Base-by-base conservation (phyloP, 2,888 invertebrate species). In the Rhingia rostrata region DNA sequence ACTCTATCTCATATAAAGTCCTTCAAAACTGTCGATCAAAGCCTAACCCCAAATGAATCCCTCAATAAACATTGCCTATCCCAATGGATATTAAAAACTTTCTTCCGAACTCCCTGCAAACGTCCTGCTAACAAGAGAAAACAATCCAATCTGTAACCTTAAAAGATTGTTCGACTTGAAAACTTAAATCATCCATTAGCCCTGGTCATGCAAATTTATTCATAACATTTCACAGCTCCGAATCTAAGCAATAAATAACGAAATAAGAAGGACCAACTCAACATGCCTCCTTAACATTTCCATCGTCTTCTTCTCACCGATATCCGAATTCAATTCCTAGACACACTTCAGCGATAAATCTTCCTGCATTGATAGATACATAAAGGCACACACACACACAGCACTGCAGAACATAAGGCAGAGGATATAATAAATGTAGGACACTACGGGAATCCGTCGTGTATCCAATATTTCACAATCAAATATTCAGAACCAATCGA, bases 401-500 rank as follows among this genome's bases (percentile, higher is more conserved):
- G 41, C 22, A 1, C 22, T 2, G 22, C 22, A 41, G 10, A 41
- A 41, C 7, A 4, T 9, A 41, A 41, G 41, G 9, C 1, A 47
- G 2, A 3, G 22, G 2, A 22, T 22, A 22, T 47, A 47, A 7
- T 47, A 9, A 7, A 47, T 14, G 22, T 22, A 6, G 22, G 47
- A 2, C 22, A 12, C 22, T 32, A 32, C 30, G 51, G 6, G 6
- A 32, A 60, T 60, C 60, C 60, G n/a, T 60, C 43, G 60, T 43
- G 10, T n/a, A 10, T 60, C 39, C 37, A 56, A 43, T 60, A 43
- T 43, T 32, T 43, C 43, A 43, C 10, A 60, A 60, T 60, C 30
- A 60, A 60, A 60, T 60, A 60, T 60, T 60, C 60, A 60, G 4
- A 5, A 12, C 30, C 22, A 9, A 43, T 43, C 43, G 60, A 43